Evolutionary conservation across 2,113 vertebrate species (phyloP), one percentile per base, ranked within the genome.

Genomic region (Caracal caracal): DNA sequence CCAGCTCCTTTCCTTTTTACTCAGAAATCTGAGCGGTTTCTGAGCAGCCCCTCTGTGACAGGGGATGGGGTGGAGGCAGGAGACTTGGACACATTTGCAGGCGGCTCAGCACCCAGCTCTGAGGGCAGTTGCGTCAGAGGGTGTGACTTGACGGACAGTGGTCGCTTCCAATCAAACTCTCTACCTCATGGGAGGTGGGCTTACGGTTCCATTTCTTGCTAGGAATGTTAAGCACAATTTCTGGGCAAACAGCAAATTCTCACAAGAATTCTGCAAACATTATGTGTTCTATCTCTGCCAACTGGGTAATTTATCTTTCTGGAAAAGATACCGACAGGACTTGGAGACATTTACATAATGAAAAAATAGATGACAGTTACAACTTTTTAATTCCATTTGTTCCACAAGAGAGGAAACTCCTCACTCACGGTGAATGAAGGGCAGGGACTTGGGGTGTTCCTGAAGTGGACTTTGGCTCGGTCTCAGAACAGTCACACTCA

Each of bases 281-380:
- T 43, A 76, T 56, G 61, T 51, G 17, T 47, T 71, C 2, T 24
- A 10, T 79, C 66, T 87, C 71, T 82, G 87, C 68, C 40, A 76
- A 53, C 0, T 71, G 92, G 49, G 79, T 79, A 33, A 80, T 96
- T 70, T 70, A 49, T 94, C 86, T 97, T 96, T 79, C 95, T 90
- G 90, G 79, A 92, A 96, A 97, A 79, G 51, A 92, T 88, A 95
- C 79, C 61, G 76, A 63, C 73, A 28, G 79, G 56, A 71, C 66
- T 53, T 76, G 68, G 37, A 92, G 75, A 75, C 78, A 75, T 89
- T 49, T 28, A 70, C 49, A 83, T 93, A 79, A 40, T 93, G 71
- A 89, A 90, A 81, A 97, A 95, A 59, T 43, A 89, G 73, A 95
- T 20, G 79, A 89, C 75, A 75, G 47, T 73, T 70, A 40, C 13